These are phyloP conservation scores for Denticeps clupeoides DNA, from an alignment of 2,797 vertebrate species.

Conservation along the genomic window DNA sequence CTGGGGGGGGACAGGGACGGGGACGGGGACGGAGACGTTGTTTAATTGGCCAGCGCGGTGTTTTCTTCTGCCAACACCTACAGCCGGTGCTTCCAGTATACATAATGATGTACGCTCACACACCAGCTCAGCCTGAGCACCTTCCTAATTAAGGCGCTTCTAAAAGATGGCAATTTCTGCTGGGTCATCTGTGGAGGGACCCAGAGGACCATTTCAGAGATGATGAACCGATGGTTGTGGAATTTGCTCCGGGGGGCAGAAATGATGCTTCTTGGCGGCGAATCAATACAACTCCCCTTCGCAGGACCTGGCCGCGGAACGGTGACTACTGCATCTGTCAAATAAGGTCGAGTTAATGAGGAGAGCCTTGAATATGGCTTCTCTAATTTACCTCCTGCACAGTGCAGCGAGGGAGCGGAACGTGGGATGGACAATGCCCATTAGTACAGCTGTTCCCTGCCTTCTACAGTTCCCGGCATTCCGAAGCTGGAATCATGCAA, in stretches of 20 bases:
- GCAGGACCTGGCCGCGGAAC: conserved; percentile 17
- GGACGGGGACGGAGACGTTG: too few species aligned
- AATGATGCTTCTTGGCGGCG: conserved; percentile 31
- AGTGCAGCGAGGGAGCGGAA: conserved; percentile 24
- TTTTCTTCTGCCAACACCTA: too few species aligned
- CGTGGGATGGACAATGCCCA: conserved; percentile 30
- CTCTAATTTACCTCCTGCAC: conserved; percentile 40
- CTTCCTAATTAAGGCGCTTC: conserved; percentile 18
- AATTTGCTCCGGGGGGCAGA: conserved; percentile 25
- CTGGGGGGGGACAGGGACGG: too few species aligned
- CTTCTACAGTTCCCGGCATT: too few species aligned
- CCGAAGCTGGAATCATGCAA: too few species aligned
- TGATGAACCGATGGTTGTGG: conserved; percentile 16
- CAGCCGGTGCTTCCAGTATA: too few species aligned
- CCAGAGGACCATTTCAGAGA: conserved; percentile 10
- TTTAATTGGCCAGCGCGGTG: too few species aligned
- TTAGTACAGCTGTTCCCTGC: conserved; percentile 43
- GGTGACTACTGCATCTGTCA: conserved; percentile 14
- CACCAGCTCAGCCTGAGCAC: too few species aligned
- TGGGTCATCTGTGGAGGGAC: conserved; percentile 6
- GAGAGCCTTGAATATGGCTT: conserved; percentile 29
- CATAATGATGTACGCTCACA: too few species aligned
- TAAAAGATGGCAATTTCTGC: conserved; percentile 19
- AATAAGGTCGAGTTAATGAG: conserved; percentile 46
- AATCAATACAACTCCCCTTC: conserved; percentile 32